Evolutionary conservation across 1,140 invertebrate species (phyloP), one percentile per base, ranked within the genome.

Genomic region (Pseudomyrmex concolor): DNA sequence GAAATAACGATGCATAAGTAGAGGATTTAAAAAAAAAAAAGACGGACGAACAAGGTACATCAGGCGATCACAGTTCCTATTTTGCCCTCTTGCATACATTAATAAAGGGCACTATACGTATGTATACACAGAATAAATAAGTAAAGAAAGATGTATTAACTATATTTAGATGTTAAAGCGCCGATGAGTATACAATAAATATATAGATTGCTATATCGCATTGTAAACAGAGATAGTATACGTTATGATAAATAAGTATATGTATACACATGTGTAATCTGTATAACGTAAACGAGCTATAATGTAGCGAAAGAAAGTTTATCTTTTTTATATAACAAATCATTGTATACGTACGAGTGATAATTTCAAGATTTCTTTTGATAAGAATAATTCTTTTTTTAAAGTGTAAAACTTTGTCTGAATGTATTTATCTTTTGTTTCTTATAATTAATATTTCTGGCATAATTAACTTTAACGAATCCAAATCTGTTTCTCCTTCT

Each of bases 31-130:
- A 70, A 55, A 50, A 45, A 70, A 55, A 50, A 22, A 80, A 34
- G 34, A 19, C 34, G 73, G 87, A 86, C 81, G 80, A 89, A 84
- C 83, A 48, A 78, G 60, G 89, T 87, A 91, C 90, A 89, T 90
- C 91, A 92, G 91, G 89, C 86, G 89, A 91, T 89, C 87, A 92
- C 91, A 92, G 91, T 92, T 92, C 92, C 92, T 92, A 92, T 92
- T 90, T 92, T 88, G 64, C 71, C 83, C 81, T n/a, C 57, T 57
- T 63, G 57, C 76, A 84, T 84, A 84, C 5, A 71, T 83, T 86
- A 88, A 86, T 84, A 59, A 88, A 86, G 83, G 84, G 76, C 67
- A 78, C 74, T 86, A 81, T 51, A 12, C 84, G 51, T 82, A 45
- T 82, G 77, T 66, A 82, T n/a, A 86, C 48, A 51, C 19, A 84